Base-by-base conservation (phyloP, 2,113 vertebrate genomes). In the Conger conger region DNA sequence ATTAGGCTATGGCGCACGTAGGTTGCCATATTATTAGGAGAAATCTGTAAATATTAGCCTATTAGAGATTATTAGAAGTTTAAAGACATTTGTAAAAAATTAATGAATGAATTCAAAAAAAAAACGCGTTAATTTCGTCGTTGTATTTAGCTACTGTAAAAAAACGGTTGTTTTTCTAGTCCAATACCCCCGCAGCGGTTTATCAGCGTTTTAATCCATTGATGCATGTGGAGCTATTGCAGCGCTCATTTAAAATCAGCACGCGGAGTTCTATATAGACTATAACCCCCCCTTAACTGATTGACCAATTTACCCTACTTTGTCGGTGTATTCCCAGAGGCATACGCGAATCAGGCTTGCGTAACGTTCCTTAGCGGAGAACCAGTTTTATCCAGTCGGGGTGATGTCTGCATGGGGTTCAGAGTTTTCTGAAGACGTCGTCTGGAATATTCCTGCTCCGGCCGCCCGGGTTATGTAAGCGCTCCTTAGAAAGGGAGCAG, bases 311-410 rank as follows among this genome's bases (percentile, higher is more conserved):
- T 45, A 84, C 45, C n/a, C 45, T 35, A 73, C 54, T 81, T 82
- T 30, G 36, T 73, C 3, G 83, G 78, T 81, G 60, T 60, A 82
- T 82, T 76, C 81, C 40, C 7, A 35, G 80, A 2, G 27, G 37
- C 83, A 78, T 57, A 57, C 63, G 33, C 57, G 83, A 88, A 86
- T 80, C 81, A 87, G 86, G 87, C 91, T 93, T 94, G 92, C 91
- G 89, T 93, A 93, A 94, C 89, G 80, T 87, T 17, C 82, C 80
- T 50, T 76, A 27, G 82, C 85, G 78, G 82, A 57, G 84, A 94
- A 94, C 93, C 91, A 91, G 94, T 92, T 94, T 83, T 40, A 94
- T 91, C 94, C 92, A 88, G 94, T 94, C 86, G 50, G 86, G 60
- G 81, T 90, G 90, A 90, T 91, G 90, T 91, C 88, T 86, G 91